A percentile compares a stretch with the other conserved stretches of the same genome.
Conservation (phyloP, 2,888 invertebrate species). For the Proisotoma minuta region DNA sequence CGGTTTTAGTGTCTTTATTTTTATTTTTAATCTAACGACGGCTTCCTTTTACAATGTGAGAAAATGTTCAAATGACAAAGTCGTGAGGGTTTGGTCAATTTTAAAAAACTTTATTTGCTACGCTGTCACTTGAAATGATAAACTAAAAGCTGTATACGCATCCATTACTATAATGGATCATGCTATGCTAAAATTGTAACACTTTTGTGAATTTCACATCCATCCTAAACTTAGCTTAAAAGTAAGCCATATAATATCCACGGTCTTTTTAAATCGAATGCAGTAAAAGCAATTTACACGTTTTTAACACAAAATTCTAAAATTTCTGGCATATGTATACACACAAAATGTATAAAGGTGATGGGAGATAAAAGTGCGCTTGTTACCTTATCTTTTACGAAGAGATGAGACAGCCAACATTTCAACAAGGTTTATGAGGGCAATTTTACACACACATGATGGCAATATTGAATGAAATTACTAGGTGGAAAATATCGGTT, state of each 20-base stretch:
- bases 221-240: background rate
- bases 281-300: background rate
- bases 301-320: background rate
- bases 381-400: no score
- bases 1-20: no score
- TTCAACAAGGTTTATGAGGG: no score
- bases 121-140: background rate
- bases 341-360: no score
- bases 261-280: background rate
- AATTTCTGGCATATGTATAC: background rate
- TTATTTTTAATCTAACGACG: background rate
- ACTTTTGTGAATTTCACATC: background rate
- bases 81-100: constrained; percentile 1
- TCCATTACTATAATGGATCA: background rate
- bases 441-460: no score
- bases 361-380: no score
- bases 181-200: background rate
- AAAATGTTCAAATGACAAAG: background rate
- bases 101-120: no score
- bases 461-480: background rate
- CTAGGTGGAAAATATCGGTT: no score
- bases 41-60: background rate
- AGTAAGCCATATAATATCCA: background rate
- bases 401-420: no score
- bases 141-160: background rate